Evolutionary conservation across 35 echinoderm and acorn worm species (phyloP).

Genomic region (Patiria miniata): DNA sequence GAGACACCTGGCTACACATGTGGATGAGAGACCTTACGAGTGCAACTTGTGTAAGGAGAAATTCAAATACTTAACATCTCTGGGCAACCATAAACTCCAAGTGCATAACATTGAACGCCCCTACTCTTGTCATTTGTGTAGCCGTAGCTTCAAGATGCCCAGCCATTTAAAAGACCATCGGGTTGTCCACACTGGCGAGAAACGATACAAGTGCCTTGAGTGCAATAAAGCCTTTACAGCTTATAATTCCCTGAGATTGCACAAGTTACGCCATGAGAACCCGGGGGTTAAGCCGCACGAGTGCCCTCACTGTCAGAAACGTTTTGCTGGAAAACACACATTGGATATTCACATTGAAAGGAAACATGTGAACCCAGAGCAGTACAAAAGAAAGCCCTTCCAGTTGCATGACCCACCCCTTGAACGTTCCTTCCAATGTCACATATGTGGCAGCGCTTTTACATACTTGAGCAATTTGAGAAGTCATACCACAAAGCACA

Average conservation of each 20-base stretch:
- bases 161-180: background rate
- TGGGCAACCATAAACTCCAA: background rate
- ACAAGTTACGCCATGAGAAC: background rate
- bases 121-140: background rate
- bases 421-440: too few species aligned
- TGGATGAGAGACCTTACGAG: background rate
- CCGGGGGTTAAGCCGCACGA: too few species aligned
- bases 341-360: too few species aligned
- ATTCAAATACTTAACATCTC: background rate
- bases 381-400: too few species aligned
- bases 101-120: background rate
- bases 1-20: background rate
- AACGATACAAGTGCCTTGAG: background rate
- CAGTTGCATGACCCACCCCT: too few species aligned
- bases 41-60: background rate
- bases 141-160: background rate
- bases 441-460: too few species aligned
- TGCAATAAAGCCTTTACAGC: background rate
- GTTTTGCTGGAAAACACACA: too few species aligned
- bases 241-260: background rate
- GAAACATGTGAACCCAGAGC: too few species aligned
- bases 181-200: constrained; percentile 6
- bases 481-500: too few species aligned
- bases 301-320: too few species aligned
- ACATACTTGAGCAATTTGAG: too few species aligned